A percentile compares a stretch with the other conserved stretches of the same genome.
phyloP scores from a whole-genome alignment of 2,888 invertebrate genomes.

The Dryobotodes eremita region DNA sequence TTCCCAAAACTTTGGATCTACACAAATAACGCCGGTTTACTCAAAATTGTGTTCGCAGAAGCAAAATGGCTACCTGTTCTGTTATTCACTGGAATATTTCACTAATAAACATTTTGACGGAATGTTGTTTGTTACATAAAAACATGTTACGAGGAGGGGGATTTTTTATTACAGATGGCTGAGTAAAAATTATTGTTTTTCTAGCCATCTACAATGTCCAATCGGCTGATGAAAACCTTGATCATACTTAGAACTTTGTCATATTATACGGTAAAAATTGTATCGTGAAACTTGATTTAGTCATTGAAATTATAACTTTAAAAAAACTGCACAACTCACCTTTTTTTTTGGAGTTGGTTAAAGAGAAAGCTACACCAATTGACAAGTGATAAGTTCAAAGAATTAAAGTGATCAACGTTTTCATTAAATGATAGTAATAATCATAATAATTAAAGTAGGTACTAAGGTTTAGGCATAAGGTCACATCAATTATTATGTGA shows the following conservation, averaged over 20 bases:
- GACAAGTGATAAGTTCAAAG: neutral
- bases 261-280: neutral
- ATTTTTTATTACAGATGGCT: slow-evolving; percentile 8
- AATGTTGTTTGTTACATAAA: slow-evolving; percentile 6
- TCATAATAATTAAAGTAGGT: neutral
- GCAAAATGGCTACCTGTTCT: slow-evolving; percentile 23
- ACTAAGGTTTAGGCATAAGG: neutral
- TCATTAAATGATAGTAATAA: neutral
- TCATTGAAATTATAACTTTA: neutral
- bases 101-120: slow-evolving; percentile 37
- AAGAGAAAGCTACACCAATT: neutral
- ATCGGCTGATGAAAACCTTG: slow-evolving; percentile 16
- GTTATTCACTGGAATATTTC: slow-evolving; percentile 65
- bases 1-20: slow-evolving; percentile 46
- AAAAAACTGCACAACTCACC: neutral
- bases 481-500: slow-evolving; percentile 39
- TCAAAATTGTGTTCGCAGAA: slow-evolving; percentile 28
- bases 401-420: slow-evolving; percentile 16
- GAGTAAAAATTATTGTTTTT: slow-evolving; percentile 3
- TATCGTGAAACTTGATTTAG: neutral
- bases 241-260: neutral
- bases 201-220: slow-evolving; percentile 1
- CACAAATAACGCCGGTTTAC: slow-evolving; percentile 40
- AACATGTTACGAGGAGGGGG: slow-evolving; percentile 7
- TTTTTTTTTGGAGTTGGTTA: neutral